These are phyloP conservation scores for Drosophila crucigera DNA, from an alignment of 2,888 invertebrate genomes.

Conservation along the genomic window DNA sequence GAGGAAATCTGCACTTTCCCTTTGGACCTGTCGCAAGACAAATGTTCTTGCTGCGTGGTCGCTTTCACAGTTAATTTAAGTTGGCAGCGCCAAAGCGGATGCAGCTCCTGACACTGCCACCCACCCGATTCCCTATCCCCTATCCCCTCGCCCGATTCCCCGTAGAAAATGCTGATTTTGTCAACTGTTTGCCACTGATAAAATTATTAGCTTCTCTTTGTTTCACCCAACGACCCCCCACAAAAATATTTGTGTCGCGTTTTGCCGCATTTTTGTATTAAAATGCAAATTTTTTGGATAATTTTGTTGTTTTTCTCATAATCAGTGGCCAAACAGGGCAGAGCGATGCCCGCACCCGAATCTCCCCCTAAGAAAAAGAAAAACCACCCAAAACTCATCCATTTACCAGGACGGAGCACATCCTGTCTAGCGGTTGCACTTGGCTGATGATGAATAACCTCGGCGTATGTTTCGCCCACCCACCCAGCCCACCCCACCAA, in stretches of 20 bases:
- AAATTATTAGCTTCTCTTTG: constrained; percentile 82
- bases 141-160: constrained; percentile 1
- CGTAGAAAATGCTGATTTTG: constrained; percentile 82
- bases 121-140: not conserved
- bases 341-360: not conserved
- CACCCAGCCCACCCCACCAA: not conserved
- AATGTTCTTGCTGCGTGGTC: constrained; percentile 83
- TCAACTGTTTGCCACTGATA: constrained; percentile 83
- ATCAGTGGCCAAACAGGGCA: constrained; percentile 70
- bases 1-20: constrained; percentile 53
- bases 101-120: constrained; percentile 50
- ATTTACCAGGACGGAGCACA: constrained; percentile 33
- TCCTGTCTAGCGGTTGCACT: constrained; percentile 77
- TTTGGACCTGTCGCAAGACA: constrained; percentile 68
- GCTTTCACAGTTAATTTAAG: constrained; percentile 83
- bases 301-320: constrained; percentile 83
- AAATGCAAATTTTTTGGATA: constrained; percentile 84
- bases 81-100: constrained; percentile 69
- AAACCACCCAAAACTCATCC: constrained; percentile 20
- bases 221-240: constrained; percentile 36
- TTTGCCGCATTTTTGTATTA: constrained; percentile 73
- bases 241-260: constrained; percentile 28
- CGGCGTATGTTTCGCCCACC: constrained; percentile 52
- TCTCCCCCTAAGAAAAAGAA: not conserved
- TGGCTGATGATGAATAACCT: constrained; percentile 80